phyloP scores from a whole-genome alignment of 2,888 invertebrate species.

The Dione vanillae region DNA sequence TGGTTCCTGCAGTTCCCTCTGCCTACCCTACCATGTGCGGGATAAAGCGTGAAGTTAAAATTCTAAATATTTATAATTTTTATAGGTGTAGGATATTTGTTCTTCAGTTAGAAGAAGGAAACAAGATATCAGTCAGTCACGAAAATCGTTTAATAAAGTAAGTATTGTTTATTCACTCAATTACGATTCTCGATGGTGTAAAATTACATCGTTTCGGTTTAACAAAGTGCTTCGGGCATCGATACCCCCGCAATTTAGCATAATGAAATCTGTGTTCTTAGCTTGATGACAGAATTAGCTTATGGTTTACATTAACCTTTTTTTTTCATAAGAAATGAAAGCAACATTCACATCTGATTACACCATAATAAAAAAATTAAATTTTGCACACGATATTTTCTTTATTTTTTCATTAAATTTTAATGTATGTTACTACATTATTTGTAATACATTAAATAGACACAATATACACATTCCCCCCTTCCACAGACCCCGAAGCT shows the following conservation, averaged over 20 bases:
- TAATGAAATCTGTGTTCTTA: conserved; percentile 18
- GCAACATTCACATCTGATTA: neutral
- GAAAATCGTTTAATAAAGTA: conserved; percentile 23
- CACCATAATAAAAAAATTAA: neutral
- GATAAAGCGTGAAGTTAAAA: too few relatives aligned
- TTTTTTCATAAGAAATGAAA: neutral
- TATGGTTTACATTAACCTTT: neutral
- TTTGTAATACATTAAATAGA: too few relatives aligned
- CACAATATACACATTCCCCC: too few relatives aligned
- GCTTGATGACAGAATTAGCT: conserved; percentile 18
- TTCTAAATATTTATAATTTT: neutral
- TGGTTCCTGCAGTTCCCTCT: too few relatives aligned
- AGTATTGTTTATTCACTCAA: conserved; percentile 22
- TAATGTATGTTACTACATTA: too few relatives aligned
- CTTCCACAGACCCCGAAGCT: too few relatives aligned
- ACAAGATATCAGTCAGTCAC: conserved; percentile 11
- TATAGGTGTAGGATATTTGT: neutral
- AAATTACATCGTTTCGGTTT: conserved; percentile 26
- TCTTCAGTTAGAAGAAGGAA: neutral
- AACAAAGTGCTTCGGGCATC: conserved; percentile 22
- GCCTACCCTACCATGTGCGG: too few relatives aligned
- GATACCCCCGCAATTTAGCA: conserved; percentile 19
- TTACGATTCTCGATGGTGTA: conserved; percentile 20
- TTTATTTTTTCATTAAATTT: too few relatives aligned
- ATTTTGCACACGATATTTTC: too few relatives aligned